Base-by-base conservation (phyloP, 2,888 invertebrate species). In the Spodoptera exigua region DNA sequence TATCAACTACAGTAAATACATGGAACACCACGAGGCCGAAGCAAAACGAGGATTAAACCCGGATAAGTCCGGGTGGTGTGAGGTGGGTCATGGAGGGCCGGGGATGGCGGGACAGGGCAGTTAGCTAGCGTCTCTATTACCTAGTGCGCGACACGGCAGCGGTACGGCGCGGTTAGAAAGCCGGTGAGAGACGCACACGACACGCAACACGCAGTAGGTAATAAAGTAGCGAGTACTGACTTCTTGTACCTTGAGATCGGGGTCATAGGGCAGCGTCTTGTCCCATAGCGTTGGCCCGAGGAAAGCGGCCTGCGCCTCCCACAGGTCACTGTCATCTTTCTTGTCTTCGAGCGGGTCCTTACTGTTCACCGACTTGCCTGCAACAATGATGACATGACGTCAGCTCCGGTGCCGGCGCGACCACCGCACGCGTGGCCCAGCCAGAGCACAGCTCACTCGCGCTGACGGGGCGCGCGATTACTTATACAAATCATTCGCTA, bases 231-330 rank as follows among this genome's bases (percentile, higher is more conserved):
- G 88, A 86, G 83, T 95, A 95, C 95, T 95, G 95, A 95, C 95
- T 95, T 95, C 95, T 93, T 95, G 95, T 96, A 98, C 98, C 97
- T 98, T 98, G 95, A 99, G 97, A 96, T 98, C 98, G 90, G 98
- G 97, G 95, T 98, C 98, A 91, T 98, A 98, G 83, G 97, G 96
- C 87, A 97, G 95, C 81, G 98, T 97, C 94, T 98, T 98, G 95
- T 99, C 98, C 99, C 99, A 99, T 71, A 99, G 95, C 92, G 98
- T 98, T 74, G 99, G 98, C 71, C 99, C 99, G 83, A 99, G 96
- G 95, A 99, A 99, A 89, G 99, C 99, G 78, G 98, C 97, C 92
- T 98, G 98, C 87, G 98, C 98, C 95, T 98, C 98, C 97, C 98
- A 98, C 77, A 98, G 95, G 93, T 97, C 97, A 82, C 95, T 97